A percentile compares a stretch with the other conserved stretches of the same genome.
Evolutionary conservation across 2,888 invertebrate genomes (phyloP).

Genomic region (Choristoneura rosaceana): DNA sequence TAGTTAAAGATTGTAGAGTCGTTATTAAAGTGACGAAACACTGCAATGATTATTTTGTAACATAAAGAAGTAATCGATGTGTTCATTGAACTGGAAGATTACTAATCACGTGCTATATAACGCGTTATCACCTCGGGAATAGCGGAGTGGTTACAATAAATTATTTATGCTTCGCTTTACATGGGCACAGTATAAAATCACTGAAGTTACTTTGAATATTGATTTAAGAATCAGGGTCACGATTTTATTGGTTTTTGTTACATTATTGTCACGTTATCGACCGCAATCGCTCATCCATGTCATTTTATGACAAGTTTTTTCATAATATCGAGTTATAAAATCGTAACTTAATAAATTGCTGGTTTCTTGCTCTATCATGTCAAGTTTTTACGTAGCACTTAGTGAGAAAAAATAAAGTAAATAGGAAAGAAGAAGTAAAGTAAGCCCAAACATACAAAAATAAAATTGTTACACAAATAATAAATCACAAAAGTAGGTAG

Average conservation of each 20-base stretch:
- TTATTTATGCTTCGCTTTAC: conserved; percentile 32
- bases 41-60: conserved; percentile 24
- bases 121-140: conserved; percentile 40
- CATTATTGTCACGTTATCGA: not conserved
- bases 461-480: no score
- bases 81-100: conserved; percentile 40
- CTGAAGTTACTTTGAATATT: conserved; percentile 33
- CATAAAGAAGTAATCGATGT: conserved; percentile 28
- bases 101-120: conserved; percentile 33
- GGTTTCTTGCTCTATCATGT: not conserved
- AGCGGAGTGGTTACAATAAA: conserved; percentile 30
- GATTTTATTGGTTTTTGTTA: not conserved
- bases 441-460: no score
- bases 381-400: no score
- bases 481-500: no score
- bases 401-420: no score
- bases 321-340: not conserved
- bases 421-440: no score
- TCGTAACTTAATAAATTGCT: not conserved
- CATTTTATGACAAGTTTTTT: not conserved
- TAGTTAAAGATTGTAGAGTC: not conserved
- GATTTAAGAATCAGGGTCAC: conserved; percentile 21
- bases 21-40: conserved; percentile 20
- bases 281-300: not conserved
- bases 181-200: conserved; percentile 28